Percentiles rank a stretch among this genome's conserved stretches.
Conservation (phyloP, 2,113 vertebrate species). For the Daubentonia madagascariensis region DNA sequence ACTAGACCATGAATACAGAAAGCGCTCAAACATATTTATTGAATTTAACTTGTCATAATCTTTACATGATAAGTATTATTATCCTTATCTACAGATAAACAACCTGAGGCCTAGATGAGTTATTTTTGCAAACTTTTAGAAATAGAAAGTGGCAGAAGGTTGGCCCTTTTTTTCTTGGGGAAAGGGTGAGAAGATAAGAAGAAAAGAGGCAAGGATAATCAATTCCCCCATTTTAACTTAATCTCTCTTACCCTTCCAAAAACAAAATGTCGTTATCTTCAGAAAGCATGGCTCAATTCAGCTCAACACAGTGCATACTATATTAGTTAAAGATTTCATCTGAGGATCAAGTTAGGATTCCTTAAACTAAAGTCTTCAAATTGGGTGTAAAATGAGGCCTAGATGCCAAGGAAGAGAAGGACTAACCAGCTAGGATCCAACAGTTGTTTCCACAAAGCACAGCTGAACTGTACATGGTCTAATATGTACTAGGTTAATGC, state of each 20-base stretch:
- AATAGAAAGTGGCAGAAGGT: background rate
- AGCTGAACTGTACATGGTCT: background rate
- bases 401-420: background rate
- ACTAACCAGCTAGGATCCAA: background rate
- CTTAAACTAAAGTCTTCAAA: background rate
- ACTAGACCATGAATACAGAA: background rate
- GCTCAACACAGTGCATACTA: background rate
- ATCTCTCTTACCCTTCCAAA: background rate
- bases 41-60: conserved; percentile 31
- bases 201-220: background rate
- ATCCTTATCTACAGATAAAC: conserved; percentile 9
- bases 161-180: background rate
- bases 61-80: conserved; percentile 2
- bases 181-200: background rate
- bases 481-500: background rate
- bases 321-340: background rate
- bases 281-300: background rate
- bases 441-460: background rate
- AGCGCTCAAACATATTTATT: conserved; percentile 1
- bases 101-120: background rate
- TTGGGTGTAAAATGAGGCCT: background rate
- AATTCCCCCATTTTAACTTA: background rate
- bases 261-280: background rate
- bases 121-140: background rate
- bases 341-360: background rate